Evolutionary conservation across 2,888 invertebrate genomes (phyloP), one percentile per base, ranked within the genome.

Genomic region (Patella pellucida): DNA sequence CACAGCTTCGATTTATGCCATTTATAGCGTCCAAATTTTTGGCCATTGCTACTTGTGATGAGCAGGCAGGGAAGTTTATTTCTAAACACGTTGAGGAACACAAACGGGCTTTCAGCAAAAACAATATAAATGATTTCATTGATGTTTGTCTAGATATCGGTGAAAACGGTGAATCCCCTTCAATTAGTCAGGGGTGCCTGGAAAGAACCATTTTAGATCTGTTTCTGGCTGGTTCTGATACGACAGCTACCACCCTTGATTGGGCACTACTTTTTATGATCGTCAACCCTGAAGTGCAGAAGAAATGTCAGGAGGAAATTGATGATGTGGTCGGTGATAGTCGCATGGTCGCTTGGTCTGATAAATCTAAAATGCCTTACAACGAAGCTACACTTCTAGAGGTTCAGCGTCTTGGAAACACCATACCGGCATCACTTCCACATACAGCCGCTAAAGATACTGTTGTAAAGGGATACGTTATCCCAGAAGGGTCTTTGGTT

Each of bases 1-100:
- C 85, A 3, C 71, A 82, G 15, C 82, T 85, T 3, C 77, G 85
- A 51, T 81, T 72, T 27, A 79, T 85, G 69, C 81, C 83, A 1
- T 81, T 82, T 23, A 81, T 83, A 16, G 19, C 62, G 19, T 23
- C 19, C 19, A 52, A 81, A 31, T 80, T 84, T 14, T 31, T 27
- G 19, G 19, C 56, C 16, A 50, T 72, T 51, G 9, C 41, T 19
- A 27, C 12, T 62, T 51, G 23, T 15, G 12, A 7, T 62, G 23
- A 41, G 11, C n/a, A 67, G n/a, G 62, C 62, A 15, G 19, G 16
- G 31, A 15, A n/a, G n/a, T 73, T 23, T 68, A 51, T 54, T 23
- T 19, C 68, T 1, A 12, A 68, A 16, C 67, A n/a, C 15, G 52
- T 73, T 73, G 50, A 19, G 27, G 79, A 80, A 56, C 84, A 84